Evolutionary conservation across 2,888 invertebrate genomes (phyloP), one percentile per base, ranked within the genome.

Genomic region (Nowickia ferox): DNA sequence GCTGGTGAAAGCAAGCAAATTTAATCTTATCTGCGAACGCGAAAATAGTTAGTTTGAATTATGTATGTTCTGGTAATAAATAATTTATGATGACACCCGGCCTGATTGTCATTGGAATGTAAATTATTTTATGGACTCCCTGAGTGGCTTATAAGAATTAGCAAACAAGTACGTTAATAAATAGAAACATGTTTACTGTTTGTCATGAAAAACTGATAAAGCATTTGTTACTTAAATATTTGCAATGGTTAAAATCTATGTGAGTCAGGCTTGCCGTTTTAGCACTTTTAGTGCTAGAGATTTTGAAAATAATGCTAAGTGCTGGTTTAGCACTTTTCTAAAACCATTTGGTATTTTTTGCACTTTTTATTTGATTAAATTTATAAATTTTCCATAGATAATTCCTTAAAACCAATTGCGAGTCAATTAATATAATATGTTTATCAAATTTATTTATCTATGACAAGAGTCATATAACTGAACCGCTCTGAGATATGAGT

Each of bases 61-160:
- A 51, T 8, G 19, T 51, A 59, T 51, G 40, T 22, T 40, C 11
- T 6, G 30, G 13, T 15, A 75, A 76, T 44, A 81, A 82, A 71
- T 72, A 83, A 61, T 63, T 84, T 74, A 78, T 61, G 22, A 61
- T 61, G 61, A 74, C 61, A 75, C 48, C 17, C 9, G 17, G 22
- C 57, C 71, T 55, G 75, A 19, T 75, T 75, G 69, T 85, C 78
- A 82, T 48, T 82, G 17, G 13, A 71, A 75, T 55, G 59, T 9
- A 57, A 75, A 78, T 71, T 38, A 66, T 82, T 86, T 86, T 86
- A 86, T 86, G 66, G 63, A 86, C 85, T 86, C 65, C 71, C 75
- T 53, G 40, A 69, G 82, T 72, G 61, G 38, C 63, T 30, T 69
- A 53, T 51, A 63, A 71, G 53, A 17, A 51, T 51, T 9, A 81